These are phyloP conservation scores for Phallusia fumigata DNA, from an alignment of 23 tunicate genomes.

Conservation along the genomic window DNA sequence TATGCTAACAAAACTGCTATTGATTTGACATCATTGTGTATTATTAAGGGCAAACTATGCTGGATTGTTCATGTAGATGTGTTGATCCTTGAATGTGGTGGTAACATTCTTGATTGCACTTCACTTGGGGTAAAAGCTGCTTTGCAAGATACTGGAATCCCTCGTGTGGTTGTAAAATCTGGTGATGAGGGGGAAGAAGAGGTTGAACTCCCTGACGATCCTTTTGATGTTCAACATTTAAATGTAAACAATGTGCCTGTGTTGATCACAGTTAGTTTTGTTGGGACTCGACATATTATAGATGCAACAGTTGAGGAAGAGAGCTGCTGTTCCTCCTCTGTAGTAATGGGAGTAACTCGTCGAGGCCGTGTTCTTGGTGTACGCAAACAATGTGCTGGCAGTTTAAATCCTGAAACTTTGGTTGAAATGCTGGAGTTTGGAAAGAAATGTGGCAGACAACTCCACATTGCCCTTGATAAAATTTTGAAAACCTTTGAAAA, in stretches of 20 bases:
- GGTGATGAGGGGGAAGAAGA: slow-evolving; percentile 91
- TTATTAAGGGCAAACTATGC: slow-evolving; percentile 71
- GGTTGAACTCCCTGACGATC: slow-evolving; percentile 88
- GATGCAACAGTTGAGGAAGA: slow-evolving; percentile 92
- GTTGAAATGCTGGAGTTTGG: slow-evolving; percentile 84
- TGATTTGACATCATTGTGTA: slow-evolving; percentile 57
- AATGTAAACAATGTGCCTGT: slow-evolving; percentile 63
- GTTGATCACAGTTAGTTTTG: slow-evolving; percentile 61
- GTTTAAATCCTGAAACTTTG: slow-evolving; percentile 83
- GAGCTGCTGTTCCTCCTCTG: slow-evolving; percentile 55
- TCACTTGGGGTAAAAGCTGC: slow-evolving; percentile 87
- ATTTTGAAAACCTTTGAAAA: slow-evolving; percentile 44
- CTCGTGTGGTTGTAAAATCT: slow-evolving; percentile 45
- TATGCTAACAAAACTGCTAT: slow-evolving; percentile 57
- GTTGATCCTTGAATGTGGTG: slow-evolving; percentile 89
- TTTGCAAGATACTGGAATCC: slow-evolving; percentile 59
- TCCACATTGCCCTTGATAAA: slow-evolving; percentile 63
- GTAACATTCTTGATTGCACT: slow-evolving; percentile 78
- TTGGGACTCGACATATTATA: slow-evolving; percentile 75
- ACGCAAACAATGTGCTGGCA: slow-evolving; percentile 73
- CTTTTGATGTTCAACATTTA: slow-evolving; percentile 55
- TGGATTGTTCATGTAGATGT: slow-evolving; percentile 97
- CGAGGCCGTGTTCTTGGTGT: slow-evolving; percentile 62
- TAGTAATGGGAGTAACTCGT: slow-evolving; percentile 63
- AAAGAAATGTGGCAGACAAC: slow-evolving; percentile 58